Percentiles rank a stretch among this genome's conserved stretches.
Conservation (phyloP, 2,113 vertebrate genomes). For the Gavia stellata region DNA sequence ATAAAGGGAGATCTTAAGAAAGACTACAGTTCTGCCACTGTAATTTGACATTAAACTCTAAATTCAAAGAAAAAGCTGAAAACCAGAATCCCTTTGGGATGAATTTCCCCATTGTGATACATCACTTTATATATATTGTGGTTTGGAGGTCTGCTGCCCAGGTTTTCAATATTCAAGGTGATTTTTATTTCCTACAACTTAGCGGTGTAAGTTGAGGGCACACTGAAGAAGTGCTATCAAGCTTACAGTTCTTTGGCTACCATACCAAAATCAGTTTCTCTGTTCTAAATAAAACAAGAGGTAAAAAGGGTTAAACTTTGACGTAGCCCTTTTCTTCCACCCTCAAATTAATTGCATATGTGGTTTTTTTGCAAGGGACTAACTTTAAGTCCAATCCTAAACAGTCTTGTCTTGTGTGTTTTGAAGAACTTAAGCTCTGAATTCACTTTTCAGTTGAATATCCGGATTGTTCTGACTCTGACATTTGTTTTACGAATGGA, state of each 20-base stretch:
- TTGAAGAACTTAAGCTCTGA: background rate
- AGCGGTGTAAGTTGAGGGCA: background rate
- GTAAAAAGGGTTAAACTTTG: background rate
- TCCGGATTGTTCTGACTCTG: background rate
- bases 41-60: background rate
- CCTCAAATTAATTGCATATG: background rate
- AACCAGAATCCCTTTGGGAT: background rate
- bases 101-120: background rate
- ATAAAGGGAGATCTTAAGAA: background rate
- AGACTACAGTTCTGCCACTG: background rate
- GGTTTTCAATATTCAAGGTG: background rate
- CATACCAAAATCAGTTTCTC: background rate
- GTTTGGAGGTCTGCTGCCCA: background rate
- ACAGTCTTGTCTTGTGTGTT: background rate
- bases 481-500: background rate
- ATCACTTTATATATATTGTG: background rate
- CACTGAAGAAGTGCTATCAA: background rate
- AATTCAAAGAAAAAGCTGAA: background rate
- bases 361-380: background rate
- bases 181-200: background rate
- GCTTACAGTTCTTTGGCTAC: background rate
- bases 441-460: background rate
- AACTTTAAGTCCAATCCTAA: background rate
- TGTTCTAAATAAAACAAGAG: background rate
- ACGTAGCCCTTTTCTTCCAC: background rate